Evolutionary conservation across 1,140 invertebrate species (phyloP), one percentile per base, ranked within the genome.

Genomic region (Drosophila eugracilis): DNA sequence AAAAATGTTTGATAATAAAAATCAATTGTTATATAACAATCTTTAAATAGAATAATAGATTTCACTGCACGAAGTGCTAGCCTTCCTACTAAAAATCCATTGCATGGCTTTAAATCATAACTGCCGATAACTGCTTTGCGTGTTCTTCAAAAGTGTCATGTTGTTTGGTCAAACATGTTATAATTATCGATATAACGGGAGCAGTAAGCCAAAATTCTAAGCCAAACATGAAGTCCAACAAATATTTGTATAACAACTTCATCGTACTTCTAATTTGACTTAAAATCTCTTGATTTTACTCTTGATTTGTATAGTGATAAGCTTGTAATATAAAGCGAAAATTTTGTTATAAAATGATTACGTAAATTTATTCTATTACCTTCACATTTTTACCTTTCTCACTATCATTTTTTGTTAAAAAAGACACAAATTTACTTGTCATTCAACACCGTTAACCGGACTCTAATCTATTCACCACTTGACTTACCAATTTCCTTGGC

Each of bases 401-500:
- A n/a, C n/a, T n/a, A n/a, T n/a, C n/a, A n/a, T n/a, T n/a, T n/a
- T n/a, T n/a, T n/a, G n/a, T n/a, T n/a, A n/a, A n/a, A n/a, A n/a
- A n/a, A n/a, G n/a, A 3, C 3, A 41, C 14, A 54, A 19, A 28
- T 4, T 1, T 22, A 15, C 10, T 7, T 15, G 26, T 17, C 42
- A 24, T 17, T 9, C 53, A 14, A 22, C 2, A 5, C 9, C 3
- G 3, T 30, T 19, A 17, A 37, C 9, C 1, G 12, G 17, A 5
- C 7, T 1, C 0, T 52, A 37, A 55, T 57, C 50, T 28, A 5
- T 19, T 6, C 22, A 17, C n/a, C 30, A 12, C 14, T 17, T 26
- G 12, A 58, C 86, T 92, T 80, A 94, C 96, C 94, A 55, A 98
- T 97, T 92, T 97, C 95, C 6, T 93, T 90, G n/a, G 95, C 95